Percentiles rank a stretch among this genome's conserved stretches.
Evolutionary conservation across 2,888 invertebrate species (phyloP).

Genomic region (Dromius quadrimaculatus): DNA sequence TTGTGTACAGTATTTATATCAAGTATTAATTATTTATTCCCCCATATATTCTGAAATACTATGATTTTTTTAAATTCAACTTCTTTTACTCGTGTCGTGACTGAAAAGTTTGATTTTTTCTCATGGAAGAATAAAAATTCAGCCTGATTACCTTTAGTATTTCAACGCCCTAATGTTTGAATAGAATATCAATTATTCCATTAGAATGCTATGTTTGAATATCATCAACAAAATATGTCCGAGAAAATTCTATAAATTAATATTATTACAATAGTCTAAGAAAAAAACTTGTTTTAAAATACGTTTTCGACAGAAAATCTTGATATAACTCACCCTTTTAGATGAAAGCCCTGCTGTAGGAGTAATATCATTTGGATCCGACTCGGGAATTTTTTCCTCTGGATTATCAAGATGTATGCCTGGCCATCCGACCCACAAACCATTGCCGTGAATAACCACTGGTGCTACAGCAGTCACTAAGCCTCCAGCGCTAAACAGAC

Average conservation of each 20-base stretch:
- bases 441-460: conserved; percentile 85
- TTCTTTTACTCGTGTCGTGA: no score
- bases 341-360: conserved; percentile 89
- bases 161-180: no score
- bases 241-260: background rate
- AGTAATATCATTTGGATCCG: conserved; percentile 86
- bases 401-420: conserved; percentile 85
- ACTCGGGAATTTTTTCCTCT: conserved; percentile 85
- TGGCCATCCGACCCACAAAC: conserved; percentile 94
- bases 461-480: conserved; percentile 92
- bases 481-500: conserved; percentile 81
- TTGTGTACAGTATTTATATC: no score
- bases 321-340: conserved; percentile 78
- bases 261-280: background rate
- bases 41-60: no score
- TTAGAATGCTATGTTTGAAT: no score
- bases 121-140: no score
- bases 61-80: no score
- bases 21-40: no score
- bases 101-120: no score
- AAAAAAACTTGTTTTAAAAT: background rate
- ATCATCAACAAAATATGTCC: no score
- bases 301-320: background rate
- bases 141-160: no score
- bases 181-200: no score